These are phyloP conservation scores for Anguilla pacifica DNA, from an alignment of 2,797 vertebrate species.

Conservation along the genomic window DNA sequence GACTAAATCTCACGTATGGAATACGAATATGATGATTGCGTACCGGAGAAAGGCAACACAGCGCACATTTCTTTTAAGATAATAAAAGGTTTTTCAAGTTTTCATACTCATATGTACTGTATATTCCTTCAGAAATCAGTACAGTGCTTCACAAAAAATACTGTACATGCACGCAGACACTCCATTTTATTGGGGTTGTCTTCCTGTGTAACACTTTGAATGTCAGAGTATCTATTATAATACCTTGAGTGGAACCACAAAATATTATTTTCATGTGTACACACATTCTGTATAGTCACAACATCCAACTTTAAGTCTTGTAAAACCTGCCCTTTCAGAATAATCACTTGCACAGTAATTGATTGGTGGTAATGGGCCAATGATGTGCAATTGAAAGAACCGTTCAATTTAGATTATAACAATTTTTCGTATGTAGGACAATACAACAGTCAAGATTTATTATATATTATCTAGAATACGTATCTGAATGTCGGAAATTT, in stretches of 20 bases:
- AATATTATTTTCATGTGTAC: too few relatives aligned
- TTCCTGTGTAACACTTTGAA: not conserved
- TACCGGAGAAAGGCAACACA: not conserved
- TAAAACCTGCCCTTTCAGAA: not conserved
- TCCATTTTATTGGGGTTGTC: not conserved
- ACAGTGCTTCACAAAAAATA: not conserved
- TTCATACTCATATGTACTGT: not conserved
- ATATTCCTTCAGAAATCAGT: too few relatives aligned
- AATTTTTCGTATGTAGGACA: not conserved
- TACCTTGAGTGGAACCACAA: not conserved
- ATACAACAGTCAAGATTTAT: not conserved
- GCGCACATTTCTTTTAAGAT: not conserved
- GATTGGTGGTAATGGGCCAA: not conserved
- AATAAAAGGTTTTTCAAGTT: constrained; percentile 16
- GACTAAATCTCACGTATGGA: not conserved
- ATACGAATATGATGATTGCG: not conserved
- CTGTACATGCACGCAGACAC: not conserved
- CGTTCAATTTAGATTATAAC: not conserved
- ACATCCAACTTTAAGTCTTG: not conserved
- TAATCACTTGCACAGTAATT: not conserved
- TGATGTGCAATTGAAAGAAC: not conserved
- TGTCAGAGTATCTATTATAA: not conserved
- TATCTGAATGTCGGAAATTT: not conserved
- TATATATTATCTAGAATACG: not conserved
- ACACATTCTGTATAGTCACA: not conserved